phyloP scores from a whole-genome alignment of 2,888 invertebrate species.

The Baccha elongata region DNA sequence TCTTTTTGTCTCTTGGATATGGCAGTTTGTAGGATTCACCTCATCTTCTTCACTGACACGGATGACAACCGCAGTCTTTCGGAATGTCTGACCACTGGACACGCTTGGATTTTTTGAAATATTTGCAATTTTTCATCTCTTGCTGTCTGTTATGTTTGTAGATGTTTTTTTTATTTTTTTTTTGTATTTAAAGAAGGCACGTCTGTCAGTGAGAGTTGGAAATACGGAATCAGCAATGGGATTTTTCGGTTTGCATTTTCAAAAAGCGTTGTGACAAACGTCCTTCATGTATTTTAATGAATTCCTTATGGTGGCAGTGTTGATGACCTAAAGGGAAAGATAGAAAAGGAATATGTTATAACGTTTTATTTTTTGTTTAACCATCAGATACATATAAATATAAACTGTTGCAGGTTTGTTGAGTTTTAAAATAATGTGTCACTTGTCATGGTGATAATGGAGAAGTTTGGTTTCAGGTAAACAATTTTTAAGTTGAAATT shows the following conservation, averaged over 20 bases:
- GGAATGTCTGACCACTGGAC: conserved; percentile 73
- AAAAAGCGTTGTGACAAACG: conserved; percentile 60
- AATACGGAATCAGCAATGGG: conserved; percentile 12
- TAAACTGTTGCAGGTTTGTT: neutral
- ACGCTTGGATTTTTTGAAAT: conserved; percentile 71
- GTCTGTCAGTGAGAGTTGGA: conserved; percentile 37
- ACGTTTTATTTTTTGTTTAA: conserved; percentile 1
- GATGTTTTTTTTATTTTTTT: conserved; percentile 5
- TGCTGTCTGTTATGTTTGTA: conserved; percentile 9
- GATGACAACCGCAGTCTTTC: conserved; percentile 72
- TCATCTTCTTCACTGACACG: conserved; percentile 74
- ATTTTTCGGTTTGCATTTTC: conserved; percentile 52
- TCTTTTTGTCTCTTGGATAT: conserved; percentile 38
- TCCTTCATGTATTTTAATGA: conserved; percentile 56
- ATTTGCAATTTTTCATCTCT: conserved; percentile 73
- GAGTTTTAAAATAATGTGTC: neutral
- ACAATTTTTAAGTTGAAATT: neutral
- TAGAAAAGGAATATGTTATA: neutral
- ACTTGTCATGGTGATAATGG: neutral
- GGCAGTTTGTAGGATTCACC: conserved; percentile 58
- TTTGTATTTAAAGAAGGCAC: conserved; percentile 39
- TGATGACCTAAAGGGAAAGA: conserved; percentile 33
- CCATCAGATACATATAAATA: neutral
- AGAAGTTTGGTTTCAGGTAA: neutral
- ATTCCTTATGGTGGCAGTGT: conserved; percentile 31